phyloP scores from a whole-genome alignment of 2,797 vertebrate species.

The Sebastes cheni region DNA sequence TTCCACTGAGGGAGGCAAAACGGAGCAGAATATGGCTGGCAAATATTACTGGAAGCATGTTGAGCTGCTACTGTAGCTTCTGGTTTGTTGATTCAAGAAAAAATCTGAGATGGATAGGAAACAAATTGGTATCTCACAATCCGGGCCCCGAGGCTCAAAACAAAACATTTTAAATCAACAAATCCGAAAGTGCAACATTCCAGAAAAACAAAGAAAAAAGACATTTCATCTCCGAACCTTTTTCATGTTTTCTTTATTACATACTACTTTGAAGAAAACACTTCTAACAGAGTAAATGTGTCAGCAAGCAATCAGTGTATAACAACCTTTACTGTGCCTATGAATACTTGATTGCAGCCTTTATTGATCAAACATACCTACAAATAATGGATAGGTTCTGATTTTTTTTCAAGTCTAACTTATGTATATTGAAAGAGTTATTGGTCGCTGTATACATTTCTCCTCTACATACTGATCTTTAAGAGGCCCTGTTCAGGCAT shows the following conservation, averaged over 20 bases:
- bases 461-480: background rate
- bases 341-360: background rate
- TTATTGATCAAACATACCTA: background rate
- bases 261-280: background rate
- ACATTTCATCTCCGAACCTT: background rate
- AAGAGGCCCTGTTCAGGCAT: no score
- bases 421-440: background rate
- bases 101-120: background rate
- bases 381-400: background rate
- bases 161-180: background rate
- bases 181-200: background rate
- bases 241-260: constrained; percentile 9
- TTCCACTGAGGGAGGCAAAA: constrained; percentile 12
- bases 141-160: background rate
- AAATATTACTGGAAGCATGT: background rate
- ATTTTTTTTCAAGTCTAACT: background rate
- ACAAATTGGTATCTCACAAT: background rate
- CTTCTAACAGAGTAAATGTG: background rate
- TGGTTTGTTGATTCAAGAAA: constrained; percentile 1
- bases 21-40: background rate
- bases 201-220: background rate
- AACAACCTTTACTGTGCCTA: background rate
- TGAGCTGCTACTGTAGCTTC: background rate
- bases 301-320: background rate
- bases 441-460: background rate